Base-by-base conservation (phyloP, 2,113 vertebrate genomes). In the Chelonoidis abingdonii region DNA sequence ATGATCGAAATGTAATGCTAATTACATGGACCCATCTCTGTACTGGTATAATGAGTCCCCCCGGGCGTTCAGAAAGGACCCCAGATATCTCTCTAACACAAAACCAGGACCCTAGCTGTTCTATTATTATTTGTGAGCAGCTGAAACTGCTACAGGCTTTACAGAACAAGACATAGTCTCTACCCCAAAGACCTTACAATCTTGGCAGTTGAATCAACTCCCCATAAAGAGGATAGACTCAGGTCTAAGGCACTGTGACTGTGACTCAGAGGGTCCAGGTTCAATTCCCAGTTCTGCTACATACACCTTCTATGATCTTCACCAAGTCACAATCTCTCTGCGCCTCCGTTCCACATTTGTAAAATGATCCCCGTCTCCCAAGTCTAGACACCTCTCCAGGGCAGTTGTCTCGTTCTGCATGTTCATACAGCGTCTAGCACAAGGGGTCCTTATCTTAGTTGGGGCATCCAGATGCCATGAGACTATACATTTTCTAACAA, bases 401-500 rank as follows among this genome's bases (percentile, higher is more conserved):
- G 72, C 72, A 75, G 50, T 25, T 62, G 86, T 8, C 88, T 89
- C 29, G 2, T 31, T 1, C 16, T 0, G 47, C 29, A 84, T 91
- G 94, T 87, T 88, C 22, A 87, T 92, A 81, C 16, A 95, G 95
- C 95, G 88, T 93, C 87, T 11, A 88, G 93, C 81, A 93, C 91
- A 89, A 93, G 89, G 89, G 94, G 93, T 92, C 89, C 88, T 53
- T 93, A 94, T 91, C 90, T 94, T 93, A 96, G 84, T 84, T 93
- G 75, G 75, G 53, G 24, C 38, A 11, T 44, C 24, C 11, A 44
- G 65, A 86, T 84, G 94, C 83, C 89, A 89, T 47, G 89, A 83
- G 96, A 97, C 94, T 83, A 95, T 95, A 53, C 95, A 93, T 94
- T 89, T 95, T 94, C 88, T 79, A 94, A 95, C 92, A 81, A 94